These are phyloP conservation scores for Pangasius larnaudii DNA, from an alignment of 2,797 vertebrate genomes.

Conservation along the genomic window DNA sequence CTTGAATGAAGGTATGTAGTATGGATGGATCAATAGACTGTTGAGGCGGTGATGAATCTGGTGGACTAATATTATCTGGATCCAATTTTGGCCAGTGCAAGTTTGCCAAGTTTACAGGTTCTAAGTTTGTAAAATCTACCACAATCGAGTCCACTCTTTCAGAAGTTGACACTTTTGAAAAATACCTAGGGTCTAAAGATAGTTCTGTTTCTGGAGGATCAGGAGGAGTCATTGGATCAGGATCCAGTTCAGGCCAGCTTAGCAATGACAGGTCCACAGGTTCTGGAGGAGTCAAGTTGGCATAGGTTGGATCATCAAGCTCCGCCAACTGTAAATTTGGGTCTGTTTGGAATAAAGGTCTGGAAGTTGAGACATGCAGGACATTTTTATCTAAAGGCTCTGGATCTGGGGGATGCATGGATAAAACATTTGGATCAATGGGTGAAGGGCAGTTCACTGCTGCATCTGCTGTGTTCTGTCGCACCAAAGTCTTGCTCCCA, in stretches of 20 bases:
- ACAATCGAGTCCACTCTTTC: slow-evolving; percentile 49
- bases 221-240: slow-evolving; percentile 53
- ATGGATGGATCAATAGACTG: slow-evolving; percentile 55
- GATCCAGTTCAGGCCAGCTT: slow-evolving; percentile 55
- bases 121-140: slow-evolving; percentile 55
- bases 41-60: slow-evolving; percentile 47
- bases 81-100: slow-evolving; percentile 59
- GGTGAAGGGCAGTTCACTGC: slow-evolving; percentile 77
- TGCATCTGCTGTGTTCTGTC: slow-evolving; percentile 80
- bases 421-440: slow-evolving; percentile 49
- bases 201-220: slow-evolving; percentile 51
- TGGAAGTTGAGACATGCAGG: slow-evolving; percentile 47
- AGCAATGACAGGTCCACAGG: slow-evolving; percentile 59
- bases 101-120: slow-evolving; percentile 52
- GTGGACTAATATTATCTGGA: slow-evolving; percentile 44
- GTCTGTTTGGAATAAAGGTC: slow-evolving; percentile 57
- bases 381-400: slow-evolving; percentile 43
- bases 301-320: slow-evolving; percentile 64
- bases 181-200: slow-evolving; percentile 33
- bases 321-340: slow-evolving; percentile 53
- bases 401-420: slow-evolving; percentile 48
- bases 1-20: slow-evolving; percentile 35
- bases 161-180: slow-evolving; percentile 36
- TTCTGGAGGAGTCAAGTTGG: slow-evolving; percentile 59
- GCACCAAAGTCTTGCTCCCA: slow-evolving; percentile 74